Evolutionary conservation across 1,140 invertebrate species (phyloP), one percentile per base, ranked within the genome.

Genomic region (Copidosoma floridanum): DNA sequence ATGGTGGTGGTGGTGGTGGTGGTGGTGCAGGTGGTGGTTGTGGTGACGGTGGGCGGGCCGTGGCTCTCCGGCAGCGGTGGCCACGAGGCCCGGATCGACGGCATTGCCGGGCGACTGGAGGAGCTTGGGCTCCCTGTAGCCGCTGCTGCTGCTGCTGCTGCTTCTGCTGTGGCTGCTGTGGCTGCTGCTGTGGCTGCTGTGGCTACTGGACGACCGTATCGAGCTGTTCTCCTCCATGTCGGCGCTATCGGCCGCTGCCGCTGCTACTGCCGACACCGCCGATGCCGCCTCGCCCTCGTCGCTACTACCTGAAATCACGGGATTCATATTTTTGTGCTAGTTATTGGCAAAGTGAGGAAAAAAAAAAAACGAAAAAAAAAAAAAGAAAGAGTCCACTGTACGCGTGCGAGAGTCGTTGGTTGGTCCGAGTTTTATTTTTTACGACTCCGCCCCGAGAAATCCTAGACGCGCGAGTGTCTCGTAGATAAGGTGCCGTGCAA

Each of bases 201-300:
- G 66, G 46, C 62, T 62, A 52, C 57, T 68, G 24, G 51, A 67
- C 51, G 66, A 70, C 18, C 68, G 68, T n/a, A 66, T 61, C 41
- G 74, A 71, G 47, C 67, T 64, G 64, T 73, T 75, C 55, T 78
- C 76, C 47, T 79, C 76, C 72, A 78, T 78, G 63, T 78, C 75
- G 55, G 66, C 58, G 50, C 57, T 68, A 1, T 71, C 67, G 37
- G 68, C 53, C 27, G 67, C 66, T 4, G 60, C 65, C 21, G 63
- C 54, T 23, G 12, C 68, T 27, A 57, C 64, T 62, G 61, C 48
- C 26, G 62, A 69, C 29, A 66, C 63, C 41, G 60, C 71, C 53
- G 70, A 68, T 27, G 64, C 65, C 24, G 68, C 64, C 66, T 79
- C 78, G 53, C 73, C 76, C 68, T 80, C 78, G 72, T 79, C 77